Conservation (phyloP, 2,797 vertebrate genomes). For the Catostomus latipinnis region DNA sequence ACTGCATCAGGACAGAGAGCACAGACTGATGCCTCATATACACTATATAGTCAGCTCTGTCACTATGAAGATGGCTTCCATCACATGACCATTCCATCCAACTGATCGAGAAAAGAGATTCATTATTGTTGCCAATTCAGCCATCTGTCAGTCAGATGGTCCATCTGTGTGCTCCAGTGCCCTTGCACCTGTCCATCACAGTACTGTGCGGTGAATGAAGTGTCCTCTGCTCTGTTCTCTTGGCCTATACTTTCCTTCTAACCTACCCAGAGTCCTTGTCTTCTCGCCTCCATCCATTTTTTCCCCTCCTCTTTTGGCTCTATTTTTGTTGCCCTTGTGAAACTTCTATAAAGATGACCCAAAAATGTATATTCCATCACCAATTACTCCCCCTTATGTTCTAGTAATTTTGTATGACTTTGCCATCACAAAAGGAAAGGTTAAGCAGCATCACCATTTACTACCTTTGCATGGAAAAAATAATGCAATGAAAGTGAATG, state of each 20-base stretch:
- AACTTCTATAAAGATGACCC: no score
- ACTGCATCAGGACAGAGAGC: conserved; percentile 45
- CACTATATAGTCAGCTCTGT: conserved; percentile 44
- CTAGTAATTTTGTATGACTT: no score
- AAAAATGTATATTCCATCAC: no score
- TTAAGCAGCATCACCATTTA: no score
- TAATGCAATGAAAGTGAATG: no score
- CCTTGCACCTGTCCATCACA: conserved; percentile 34
- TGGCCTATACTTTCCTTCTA: conserved; percentile 29
- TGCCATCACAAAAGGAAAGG: no score
- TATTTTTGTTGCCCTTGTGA: background rate
- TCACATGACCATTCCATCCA: conserved; percentile 70
- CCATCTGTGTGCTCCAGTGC: conserved; percentile 41
- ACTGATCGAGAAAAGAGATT: conserved; percentile 55
- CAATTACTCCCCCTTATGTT: no score
- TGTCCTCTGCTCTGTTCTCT: background rate
- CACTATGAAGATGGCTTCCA: conserved; percentile 60
- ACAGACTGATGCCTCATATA: conserved; percentile 40
- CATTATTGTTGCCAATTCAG: conserved; percentile 50
- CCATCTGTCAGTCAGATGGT: conserved; percentile 54
- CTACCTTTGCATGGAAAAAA: no score
- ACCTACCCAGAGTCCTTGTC: conserved; percentile 5
- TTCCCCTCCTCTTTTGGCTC: background rate
- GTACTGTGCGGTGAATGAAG: conserved; percentile 37
- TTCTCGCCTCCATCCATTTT: conserved; percentile 3